These are phyloP conservation scores for Vanacampus margaritifer DNA, from an alignment of 2,113 vertebrate genomes.

Conservation along the genomic window DNA sequence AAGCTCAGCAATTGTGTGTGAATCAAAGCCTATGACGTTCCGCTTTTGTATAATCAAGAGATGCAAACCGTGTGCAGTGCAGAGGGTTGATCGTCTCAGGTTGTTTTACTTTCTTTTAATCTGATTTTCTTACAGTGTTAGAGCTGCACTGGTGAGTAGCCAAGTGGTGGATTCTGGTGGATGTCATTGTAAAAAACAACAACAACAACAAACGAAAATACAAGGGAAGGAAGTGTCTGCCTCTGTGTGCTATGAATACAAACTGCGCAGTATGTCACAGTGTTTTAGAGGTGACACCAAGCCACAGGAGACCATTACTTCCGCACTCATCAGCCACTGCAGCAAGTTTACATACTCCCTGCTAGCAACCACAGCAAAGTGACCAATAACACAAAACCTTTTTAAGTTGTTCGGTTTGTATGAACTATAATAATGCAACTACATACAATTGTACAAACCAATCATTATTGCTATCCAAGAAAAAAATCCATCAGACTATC, in stretches of 20 bases:
- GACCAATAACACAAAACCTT: conserved; percentile 24
- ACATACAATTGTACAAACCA: too few relatives aligned
- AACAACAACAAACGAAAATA: background rate
- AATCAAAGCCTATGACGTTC: too few relatives aligned
- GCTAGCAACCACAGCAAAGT: conserved; percentile 2
- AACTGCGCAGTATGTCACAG: conserved; percentile 7
- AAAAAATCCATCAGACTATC: background rate
- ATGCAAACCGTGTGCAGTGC: too few relatives aligned
- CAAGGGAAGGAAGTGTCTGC: background rate
- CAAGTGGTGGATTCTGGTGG: background rate
- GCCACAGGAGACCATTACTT: conserved; percentile 13
- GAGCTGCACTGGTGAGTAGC: too few relatives aligned
- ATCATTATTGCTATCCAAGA: background rate
- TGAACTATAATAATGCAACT: too few relatives aligned
- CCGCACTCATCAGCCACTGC: conserved; percentile 23
- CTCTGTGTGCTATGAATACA: conserved; percentile 13
- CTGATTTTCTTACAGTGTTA: too few relatives aligned
- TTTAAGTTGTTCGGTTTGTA: too few relatives aligned
- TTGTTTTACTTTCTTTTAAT: too few relatives aligned
- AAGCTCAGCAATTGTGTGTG: too few relatives aligned
- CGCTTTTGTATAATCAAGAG: too few relatives aligned
- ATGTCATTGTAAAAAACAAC: conserved; percentile 2
- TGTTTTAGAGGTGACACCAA: conserved; percentile 30
- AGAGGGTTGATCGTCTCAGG: too few relatives aligned
- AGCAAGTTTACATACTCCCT: conserved; percentile 8